A percentile compares a stretch with the other conserved stretches of the same genome.
phyloP scores from a whole-genome alignment of 2,797 vertebrate genomes.

The Avahi laniger region DNA sequence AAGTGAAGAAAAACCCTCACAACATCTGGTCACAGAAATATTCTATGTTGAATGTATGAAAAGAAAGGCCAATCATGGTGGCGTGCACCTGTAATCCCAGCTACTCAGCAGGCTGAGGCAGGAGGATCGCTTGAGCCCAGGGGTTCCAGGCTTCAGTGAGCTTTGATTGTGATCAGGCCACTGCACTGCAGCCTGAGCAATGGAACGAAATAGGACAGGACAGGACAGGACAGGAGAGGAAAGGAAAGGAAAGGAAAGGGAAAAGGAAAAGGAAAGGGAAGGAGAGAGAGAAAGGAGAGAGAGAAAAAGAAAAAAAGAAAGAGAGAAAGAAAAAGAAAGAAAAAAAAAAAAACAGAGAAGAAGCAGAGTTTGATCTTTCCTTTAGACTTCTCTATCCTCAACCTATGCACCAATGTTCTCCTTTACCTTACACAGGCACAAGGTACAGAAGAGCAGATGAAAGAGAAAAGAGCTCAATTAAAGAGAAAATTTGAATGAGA shows the following conservation, averaged over 20 bases:
- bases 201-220: neutral
- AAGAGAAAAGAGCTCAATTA: neutral
- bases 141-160: neutral
- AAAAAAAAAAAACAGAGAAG: neutral
- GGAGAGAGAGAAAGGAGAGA: too few relatives aligned
- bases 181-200: neutral
- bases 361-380: neutral
- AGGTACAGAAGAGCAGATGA: neutral
- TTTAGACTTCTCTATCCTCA: neutral
- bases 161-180: neutral
- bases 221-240: too few relatives aligned
- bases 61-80: neutral
- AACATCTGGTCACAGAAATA: neutral
- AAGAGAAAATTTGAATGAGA: neutral
- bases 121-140: neutral
- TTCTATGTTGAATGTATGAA: neutral
- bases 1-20: neutral
- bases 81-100: neutral
- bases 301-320: too few relatives aligned
- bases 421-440: neutral
- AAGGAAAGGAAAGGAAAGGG: too few relatives aligned
- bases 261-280: too few relatives aligned
- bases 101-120: neutral
- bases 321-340: neutral
- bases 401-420: neutral